phyloP scores from a whole-genome alignment of 2,113 vertebrate genomes.

The Nycticebus coucang region DNA sequence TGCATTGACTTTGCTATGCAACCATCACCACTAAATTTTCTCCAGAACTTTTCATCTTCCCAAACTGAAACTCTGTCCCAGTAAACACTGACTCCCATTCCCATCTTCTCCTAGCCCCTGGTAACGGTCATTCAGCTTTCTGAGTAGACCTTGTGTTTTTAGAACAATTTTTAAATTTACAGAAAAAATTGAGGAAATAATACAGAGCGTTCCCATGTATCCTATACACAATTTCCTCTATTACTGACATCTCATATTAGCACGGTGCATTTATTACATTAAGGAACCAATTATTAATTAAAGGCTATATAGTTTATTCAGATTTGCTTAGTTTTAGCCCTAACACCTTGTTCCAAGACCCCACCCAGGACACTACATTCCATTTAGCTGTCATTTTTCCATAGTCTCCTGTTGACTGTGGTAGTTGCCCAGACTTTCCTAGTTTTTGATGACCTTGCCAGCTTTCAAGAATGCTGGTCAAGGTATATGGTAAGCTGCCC shows the following conservation, averaged over 20 bases:
- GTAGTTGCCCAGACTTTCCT: not conserved
- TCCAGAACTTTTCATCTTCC: not conserved
- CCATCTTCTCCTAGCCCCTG: not conserved
- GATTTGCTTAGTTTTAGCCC: not conserved
- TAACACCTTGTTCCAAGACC: not conserved
- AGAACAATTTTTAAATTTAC: not conserved
- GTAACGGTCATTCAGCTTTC: not conserved
- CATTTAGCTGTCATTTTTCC: not conserved
- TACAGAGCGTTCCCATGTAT: not conserved
- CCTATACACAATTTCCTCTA: not conserved
- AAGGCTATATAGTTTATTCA: not conserved
- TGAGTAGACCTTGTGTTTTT: not conserved
- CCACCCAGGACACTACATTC: not conserved
- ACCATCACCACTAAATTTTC: not conserved
- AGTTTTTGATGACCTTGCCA: not conserved
- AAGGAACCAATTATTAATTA: not conserved
- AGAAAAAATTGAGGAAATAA: not conserved
- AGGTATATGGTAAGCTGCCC: not conserved
- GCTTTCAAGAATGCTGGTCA: not conserved
- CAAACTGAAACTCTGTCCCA: not conserved
- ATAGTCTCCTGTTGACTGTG: not conserved
- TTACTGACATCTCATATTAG: not conserved
- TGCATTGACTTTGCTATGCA: not conserved
- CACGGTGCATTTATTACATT: not conserved
- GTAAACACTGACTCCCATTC: not conserved